Base-by-base conservation (phyloP, 2,113 vertebrate species). In the Melanerpes formicivorus region DNA sequence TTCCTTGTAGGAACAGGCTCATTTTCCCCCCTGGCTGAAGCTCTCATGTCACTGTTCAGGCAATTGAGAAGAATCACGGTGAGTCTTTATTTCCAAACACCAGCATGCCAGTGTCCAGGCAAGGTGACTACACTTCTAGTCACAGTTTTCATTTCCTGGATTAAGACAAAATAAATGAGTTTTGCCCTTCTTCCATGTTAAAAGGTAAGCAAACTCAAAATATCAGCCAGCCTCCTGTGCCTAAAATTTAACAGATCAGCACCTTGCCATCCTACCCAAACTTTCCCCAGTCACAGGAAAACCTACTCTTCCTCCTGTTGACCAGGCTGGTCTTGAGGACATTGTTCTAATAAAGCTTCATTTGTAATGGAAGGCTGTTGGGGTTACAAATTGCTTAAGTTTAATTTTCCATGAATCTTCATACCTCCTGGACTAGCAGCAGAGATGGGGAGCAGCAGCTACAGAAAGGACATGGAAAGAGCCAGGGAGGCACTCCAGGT, bases 151-250 rank as follows among this genome's bases (percentile, higher is more conserved):
- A 78, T 92, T 90, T 97, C 85, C 88, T 88, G 46, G 46, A 89
- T 90, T 88, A 96, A 92, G 83, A 91, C 42, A 85, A 44, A n/a
- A 85, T 27, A 91, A 86, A 76, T 90, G 34, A 89, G 18, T 37
- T 69, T 90, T 84, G 69, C 32, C 64, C 59, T 23, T 15, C 30
- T 78, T 90, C 65, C 92, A 13, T 29, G 14, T 64, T 86, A 87
- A 90, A 95, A 96, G 80, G 48, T 93, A 93, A 97, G 76, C 64
- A 90, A 94, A 96, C 72, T 88, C 23, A 80, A 77, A 95, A 78
- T 93, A 86, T 79, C 91, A 91, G 58, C 76, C 85, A 95, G 76
- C 58, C 65, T 94, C 29, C 70, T 71, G 52, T 87, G 77, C 64
- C 84, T 69, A 87, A 82, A 95, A 79, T 78, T 70, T 55, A 95